Conservation (phyloP, 2,797 vertebrate genomes). For the Spinibarbus caldwelli region DNA sequence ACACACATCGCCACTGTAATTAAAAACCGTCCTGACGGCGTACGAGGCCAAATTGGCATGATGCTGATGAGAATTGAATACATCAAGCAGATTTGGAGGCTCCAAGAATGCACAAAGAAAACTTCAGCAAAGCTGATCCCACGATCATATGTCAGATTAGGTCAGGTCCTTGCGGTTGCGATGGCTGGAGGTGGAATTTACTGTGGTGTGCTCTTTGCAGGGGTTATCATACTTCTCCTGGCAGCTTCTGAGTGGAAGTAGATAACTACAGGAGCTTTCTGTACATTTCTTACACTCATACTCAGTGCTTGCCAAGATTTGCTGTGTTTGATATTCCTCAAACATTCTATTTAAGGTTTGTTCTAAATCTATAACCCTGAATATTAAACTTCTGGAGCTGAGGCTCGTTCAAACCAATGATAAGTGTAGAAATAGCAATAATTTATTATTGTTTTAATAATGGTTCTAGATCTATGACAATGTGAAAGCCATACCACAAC, state of each 20-base stretch:
- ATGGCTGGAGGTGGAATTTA: constrained; percentile 1
- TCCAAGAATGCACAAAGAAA: not conserved
- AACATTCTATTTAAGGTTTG: not conserved
- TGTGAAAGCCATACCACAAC: no score
- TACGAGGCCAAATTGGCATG: not conserved
- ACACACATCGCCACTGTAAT: constrained; percentile 28
- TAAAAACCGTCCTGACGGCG: constrained; percentile 34
- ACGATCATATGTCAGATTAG: not conserved
- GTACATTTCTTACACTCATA: not conserved
- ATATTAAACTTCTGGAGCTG: not conserved
- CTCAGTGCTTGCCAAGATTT: not conserved
- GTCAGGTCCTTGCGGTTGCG: not conserved
- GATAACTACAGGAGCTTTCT: constrained; percentile 32
- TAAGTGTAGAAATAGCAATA: no score
- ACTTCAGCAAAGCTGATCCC: not conserved
- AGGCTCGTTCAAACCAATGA: not conserved
- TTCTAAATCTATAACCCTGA: not conserved
- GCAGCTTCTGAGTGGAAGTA: constrained; percentile 20
- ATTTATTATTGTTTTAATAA: no score
- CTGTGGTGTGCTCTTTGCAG: constrained; percentile 8
- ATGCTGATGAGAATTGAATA: constrained; percentile 16
- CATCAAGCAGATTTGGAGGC: not conserved
- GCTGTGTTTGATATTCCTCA: not conserved
- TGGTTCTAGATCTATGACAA: no score
- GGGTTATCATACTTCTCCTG: constrained; percentile 30